These are phyloP conservation scores for Alethe castanea DNA, from an alignment of 2,113 vertebrate species.

Conservation along the genomic window DNA sequence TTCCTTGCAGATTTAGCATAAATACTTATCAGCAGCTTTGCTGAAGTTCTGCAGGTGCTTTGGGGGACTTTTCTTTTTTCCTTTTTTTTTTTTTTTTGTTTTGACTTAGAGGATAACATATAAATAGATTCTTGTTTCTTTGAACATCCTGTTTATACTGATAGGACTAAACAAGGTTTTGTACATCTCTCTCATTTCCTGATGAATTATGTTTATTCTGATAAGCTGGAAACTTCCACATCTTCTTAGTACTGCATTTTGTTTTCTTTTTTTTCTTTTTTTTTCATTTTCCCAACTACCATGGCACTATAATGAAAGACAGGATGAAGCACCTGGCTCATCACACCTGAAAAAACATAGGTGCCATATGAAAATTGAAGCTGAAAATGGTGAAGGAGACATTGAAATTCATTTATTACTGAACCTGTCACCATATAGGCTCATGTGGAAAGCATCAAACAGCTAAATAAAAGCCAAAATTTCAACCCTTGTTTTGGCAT, in stretches of 20 bases:
- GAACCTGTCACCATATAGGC: fast-evolving
- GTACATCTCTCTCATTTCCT: not conserved
- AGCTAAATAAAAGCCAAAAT: not conserved
- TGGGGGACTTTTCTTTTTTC: not conserved
- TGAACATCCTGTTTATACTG: not conserved
- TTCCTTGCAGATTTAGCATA: not conserved
- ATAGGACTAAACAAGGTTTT: not conserved
- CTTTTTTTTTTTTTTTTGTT: not conserved
- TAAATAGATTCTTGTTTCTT: not conserved
- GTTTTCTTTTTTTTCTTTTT: fast-evolving
- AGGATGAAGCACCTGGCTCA: not conserved
- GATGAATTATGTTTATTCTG: not conserved
- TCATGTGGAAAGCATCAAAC: not conserved
- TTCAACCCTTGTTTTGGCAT: not conserved
- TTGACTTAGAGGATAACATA: not conserved
- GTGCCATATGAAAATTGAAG: not conserved
- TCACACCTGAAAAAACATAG: not conserved
- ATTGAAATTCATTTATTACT: not conserved
- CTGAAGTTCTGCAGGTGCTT: not conserved
- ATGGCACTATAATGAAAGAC: not conserved
- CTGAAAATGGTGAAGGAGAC: not conserved
- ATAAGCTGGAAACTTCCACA: not conserved
- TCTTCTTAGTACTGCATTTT: not conserved
- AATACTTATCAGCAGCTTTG: not conserved
- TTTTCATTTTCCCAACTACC: not conserved